These are phyloP conservation scores for Platynereis dumerilii DNA, from an alignment of 2,888 invertebrate genomes.

Conservation along the genomic window DNA sequence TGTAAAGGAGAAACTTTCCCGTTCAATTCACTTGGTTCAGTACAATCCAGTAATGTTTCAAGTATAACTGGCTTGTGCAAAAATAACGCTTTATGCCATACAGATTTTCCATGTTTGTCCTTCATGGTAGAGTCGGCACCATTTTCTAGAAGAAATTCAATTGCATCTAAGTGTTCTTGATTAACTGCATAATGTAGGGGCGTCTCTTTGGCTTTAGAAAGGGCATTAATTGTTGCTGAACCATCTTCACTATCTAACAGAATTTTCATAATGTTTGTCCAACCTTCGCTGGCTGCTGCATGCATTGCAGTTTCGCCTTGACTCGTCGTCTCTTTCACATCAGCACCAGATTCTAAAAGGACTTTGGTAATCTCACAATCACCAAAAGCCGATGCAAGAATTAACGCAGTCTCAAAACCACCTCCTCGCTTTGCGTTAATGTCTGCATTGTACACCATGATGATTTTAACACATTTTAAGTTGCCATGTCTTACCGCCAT, in stretches of 20 bases:
- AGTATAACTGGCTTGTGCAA: too few relatives aligned
- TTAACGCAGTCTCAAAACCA: constrained; percentile 50
- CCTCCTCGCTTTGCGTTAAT: constrained; percentile 46
- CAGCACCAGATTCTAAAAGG: constrained; percentile 50
- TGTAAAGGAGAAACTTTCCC: too few relatives aligned
- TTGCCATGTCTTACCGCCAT: constrained; percentile 53
- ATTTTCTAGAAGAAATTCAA: constrained; percentile 42
- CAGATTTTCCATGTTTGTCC: constrained; percentile 49
- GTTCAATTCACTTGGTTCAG: too few relatives aligned
- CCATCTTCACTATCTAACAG: neutral
- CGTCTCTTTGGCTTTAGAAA: constrained; percentile 36
- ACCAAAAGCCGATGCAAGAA: constrained; percentile 52
- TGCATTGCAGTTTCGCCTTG: constrained; percentile 33
- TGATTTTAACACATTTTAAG: constrained; percentile 42
- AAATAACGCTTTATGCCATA: constrained; percentile 47
- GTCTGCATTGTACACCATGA: constrained; percentile 42
- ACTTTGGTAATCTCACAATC: constrained; percentile 41
- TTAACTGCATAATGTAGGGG: constrained; percentile 50
- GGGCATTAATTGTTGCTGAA: neutral
- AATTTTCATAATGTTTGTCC: neutral
- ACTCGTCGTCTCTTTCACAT: constrained; percentile 50
- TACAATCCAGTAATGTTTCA: too few relatives aligned
- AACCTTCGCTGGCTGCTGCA: neutral
- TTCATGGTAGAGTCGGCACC: constrained; percentile 42
- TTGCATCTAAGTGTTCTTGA: constrained; percentile 42